Conservation (phyloP, 2,797 vertebrate species). For the Cyclura pinguis region DNA sequence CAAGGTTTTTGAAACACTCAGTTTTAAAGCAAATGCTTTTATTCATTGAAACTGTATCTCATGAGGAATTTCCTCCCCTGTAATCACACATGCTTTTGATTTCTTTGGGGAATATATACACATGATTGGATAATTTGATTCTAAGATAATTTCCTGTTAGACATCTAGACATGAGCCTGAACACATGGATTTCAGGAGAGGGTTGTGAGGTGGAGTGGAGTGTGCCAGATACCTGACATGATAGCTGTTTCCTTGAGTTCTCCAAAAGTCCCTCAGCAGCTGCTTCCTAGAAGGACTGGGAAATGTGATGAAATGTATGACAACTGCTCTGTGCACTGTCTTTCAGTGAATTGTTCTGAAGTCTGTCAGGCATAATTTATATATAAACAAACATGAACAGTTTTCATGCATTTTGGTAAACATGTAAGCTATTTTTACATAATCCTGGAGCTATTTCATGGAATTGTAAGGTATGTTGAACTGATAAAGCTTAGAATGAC, state of each 20-base stretch:
- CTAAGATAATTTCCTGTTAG: conserved; percentile 42
- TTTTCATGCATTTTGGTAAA: not conserved
- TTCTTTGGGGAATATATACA: conserved; percentile 32
- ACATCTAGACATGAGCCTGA: conserved; percentile 32
- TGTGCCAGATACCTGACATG: conserved; percentile 29
- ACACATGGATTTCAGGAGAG: conserved; percentile 27
- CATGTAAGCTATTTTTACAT: not conserved
- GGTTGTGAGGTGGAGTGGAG: conserved; percentile 30
- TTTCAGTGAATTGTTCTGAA: not conserved
- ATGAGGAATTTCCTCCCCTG: not conserved
- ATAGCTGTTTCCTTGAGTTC: conserved; percentile 16
- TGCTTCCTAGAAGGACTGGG: conserved; percentile 23
- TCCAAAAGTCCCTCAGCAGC: conserved; percentile 34
- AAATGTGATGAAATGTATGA: conserved; percentile 23
- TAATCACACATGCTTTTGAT: conserved; percentile 27
- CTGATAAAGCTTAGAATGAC: not conserved
- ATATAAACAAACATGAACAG: not conserved
- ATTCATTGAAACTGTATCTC: not conserved
- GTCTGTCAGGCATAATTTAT: not conserved
- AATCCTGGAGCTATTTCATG: not conserved
- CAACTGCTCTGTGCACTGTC: not conserved
- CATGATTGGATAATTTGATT: conserved; percentile 44
- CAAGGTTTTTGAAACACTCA: not conserved
- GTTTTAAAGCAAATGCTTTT: not conserved
- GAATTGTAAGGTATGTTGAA: not conserved